phyloP scores from a whole-genome alignment of 2,888 invertebrate species.

The Eueremaeus valkanovi region DNA sequence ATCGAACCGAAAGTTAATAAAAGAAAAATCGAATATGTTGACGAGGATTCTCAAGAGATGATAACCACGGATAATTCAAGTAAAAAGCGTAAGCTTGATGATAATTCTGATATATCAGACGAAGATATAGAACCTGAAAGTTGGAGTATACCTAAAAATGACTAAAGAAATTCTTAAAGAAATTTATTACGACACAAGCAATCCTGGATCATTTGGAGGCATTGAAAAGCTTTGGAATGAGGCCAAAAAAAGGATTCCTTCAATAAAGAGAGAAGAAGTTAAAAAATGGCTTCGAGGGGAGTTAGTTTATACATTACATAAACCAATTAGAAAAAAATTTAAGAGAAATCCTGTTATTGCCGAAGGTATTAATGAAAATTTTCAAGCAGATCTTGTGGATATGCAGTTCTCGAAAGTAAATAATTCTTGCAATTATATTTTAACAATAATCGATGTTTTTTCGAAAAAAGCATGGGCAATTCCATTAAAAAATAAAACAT shows the following conservation, averaged over 20 bases:
- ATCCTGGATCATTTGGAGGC: neutral
- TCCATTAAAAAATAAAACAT: too few relatives aligned
- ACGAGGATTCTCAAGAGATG: too few relatives aligned
- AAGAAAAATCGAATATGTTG: neutral
- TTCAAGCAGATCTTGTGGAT: slow-evolving; percentile 46
- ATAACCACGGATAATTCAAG: neutral
- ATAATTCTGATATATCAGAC: neutral
- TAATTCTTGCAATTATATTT: neutral
- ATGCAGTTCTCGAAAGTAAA: neutral
- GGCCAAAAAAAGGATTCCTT: neutral
- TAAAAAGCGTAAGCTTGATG: neutral
- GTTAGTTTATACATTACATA: slow-evolving; percentile 30
- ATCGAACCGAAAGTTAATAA: neutral
- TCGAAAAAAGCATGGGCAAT: too few relatives aligned
- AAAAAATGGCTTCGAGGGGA: slow-evolving; percentile 20
- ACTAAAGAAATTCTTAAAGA: neutral
- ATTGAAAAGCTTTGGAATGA: neutral
- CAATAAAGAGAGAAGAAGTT: neutral
- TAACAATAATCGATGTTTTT: too few relatives aligned
- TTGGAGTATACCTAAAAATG: neutral
- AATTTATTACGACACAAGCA: neutral
- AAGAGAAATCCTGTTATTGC: slow-evolving; percentile 40
- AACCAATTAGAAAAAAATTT: slow-evolving; percentile 6
- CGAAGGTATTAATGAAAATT: slow-evolving; percentile 45
- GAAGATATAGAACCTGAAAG: neutral